Conservation (phyloP, 2,113 vertebrate species). For the Tichodroma muraria region DNA sequence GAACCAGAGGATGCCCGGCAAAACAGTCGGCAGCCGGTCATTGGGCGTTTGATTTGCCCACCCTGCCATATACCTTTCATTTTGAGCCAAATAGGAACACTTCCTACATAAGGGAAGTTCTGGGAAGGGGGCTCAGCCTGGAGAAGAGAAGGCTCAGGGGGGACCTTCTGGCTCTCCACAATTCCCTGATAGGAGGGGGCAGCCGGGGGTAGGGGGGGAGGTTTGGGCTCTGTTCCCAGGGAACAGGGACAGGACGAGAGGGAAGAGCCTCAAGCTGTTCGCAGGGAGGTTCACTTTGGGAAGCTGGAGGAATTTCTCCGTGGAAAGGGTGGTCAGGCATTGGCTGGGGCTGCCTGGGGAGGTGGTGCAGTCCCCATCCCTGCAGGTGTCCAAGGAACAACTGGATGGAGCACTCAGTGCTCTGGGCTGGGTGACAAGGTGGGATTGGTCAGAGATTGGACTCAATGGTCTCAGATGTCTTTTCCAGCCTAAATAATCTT, state of each 20-base stretch:
- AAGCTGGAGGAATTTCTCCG: neutral
- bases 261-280: neutral
- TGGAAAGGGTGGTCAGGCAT: neutral
- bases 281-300: neutral
- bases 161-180: neutral
- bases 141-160: neutral
- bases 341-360: neutral
- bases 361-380: neutral
- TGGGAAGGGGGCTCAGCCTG: neutral
- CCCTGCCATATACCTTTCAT: rapidly evolving
- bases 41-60: neutral
- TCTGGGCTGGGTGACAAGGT: neutral
- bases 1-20: rapidly evolving
- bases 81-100: neutral
- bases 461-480: rapidly evolving
- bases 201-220: rapidly evolving
- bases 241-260: neutral
- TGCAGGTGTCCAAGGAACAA: neutral
- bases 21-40: rapidly evolving
- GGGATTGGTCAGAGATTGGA: neutral
- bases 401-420: neutral
- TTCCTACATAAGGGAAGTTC: neutral
- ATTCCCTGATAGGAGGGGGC: neutral
- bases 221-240: neutral
- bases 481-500: neutral